Percentiles rank a stretch among this genome's conserved stretches.
Evolutionary conservation across 1,140 invertebrate genomes (phyloP).

Genomic region (Apis laboriosa): DNA sequence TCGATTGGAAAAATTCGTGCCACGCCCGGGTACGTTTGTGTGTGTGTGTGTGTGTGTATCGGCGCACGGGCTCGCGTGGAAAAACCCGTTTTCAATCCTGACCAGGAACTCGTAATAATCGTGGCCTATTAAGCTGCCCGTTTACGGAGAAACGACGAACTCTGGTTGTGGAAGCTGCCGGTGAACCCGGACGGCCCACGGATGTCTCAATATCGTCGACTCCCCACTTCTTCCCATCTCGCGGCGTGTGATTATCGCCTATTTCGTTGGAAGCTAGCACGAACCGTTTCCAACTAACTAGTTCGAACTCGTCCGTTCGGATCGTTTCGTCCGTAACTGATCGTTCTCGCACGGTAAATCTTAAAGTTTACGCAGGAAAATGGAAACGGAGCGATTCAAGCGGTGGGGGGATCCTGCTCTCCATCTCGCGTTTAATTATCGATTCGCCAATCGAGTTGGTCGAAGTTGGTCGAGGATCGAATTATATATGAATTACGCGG

Average conservation of each 20-base stretch:
- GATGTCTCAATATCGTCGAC: conserved; percentile 40
- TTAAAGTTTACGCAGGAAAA: not conserved
- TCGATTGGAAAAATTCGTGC: conserved; percentile 11
- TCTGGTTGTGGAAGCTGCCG: not conserved
- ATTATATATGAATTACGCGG: conserved; percentile 39
- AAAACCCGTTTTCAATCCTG: conserved; percentile 26
- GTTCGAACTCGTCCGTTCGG: conserved; percentile 13
- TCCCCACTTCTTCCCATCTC: not conserved
- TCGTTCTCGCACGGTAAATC: not conserved
- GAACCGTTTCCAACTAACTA: conserved; percentile 6
- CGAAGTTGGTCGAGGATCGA: not conserved
- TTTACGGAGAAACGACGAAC: conserved; percentile 18
- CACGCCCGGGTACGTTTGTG: not conserved
- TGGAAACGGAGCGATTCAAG: not conserved
- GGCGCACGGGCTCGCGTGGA: not conserved
- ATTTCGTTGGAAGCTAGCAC: conserved; percentile 34
- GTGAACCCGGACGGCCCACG: not conserved
- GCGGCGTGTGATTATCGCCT: conserved; percentile 37
- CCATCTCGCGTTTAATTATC: no score
- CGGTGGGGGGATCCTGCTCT: no score
- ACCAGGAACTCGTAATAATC: conserved; percentile 11
- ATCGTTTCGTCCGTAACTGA: not conserved
- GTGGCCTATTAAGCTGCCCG: conserved; percentile 16
- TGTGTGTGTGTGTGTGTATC: no score
- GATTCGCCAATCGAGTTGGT: not conserved